phyloP scores from a whole-genome alignment of 2,113 vertebrate genomes.

The Tretioscincus oriximinensis region DNA sequence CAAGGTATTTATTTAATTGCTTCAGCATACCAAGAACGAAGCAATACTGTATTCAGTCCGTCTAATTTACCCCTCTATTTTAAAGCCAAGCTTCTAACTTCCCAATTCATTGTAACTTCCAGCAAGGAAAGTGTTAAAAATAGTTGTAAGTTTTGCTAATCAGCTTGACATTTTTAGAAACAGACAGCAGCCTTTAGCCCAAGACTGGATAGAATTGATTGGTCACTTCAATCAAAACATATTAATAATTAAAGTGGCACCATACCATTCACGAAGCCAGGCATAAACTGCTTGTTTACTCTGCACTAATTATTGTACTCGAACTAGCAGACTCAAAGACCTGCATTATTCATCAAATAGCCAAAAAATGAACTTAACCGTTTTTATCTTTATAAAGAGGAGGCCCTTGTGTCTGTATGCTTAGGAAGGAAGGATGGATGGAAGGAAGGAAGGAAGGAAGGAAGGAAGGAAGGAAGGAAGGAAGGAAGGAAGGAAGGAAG shows the following conservation, averaged over 20 bases:
- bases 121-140: neutral
- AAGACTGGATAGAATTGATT: constrained; percentile 36
- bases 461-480: too few relatives aligned
- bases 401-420: too few relatives aligned
- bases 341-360: constrained; percentile 61
- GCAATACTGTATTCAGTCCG: constrained; percentile 40
- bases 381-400: neutral
- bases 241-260: constrained; percentile 59
- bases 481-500: neutral
- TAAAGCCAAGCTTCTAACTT: neutral
- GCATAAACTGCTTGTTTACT: constrained; percentile 58
- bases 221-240: constrained; percentile 39
- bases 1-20: constrained; percentile 32
- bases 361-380: constrained; percentile 44
- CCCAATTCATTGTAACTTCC: neutral
- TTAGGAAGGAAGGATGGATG: too few relatives aligned
- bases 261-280: constrained; percentile 55
- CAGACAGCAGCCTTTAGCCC: constrained; percentile 27
- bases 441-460: too few relatives aligned
- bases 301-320: constrained; percentile 61
- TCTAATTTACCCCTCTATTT: constrained; percentile 19
- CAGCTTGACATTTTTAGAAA: constrained; percentile 13
- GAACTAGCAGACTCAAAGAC: constrained; percentile 54
- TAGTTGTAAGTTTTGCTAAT: neutral
- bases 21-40: neutral